Evolutionary conservation across 1,140 invertebrate species (phyloP).

Genomic region (Ridgeia piscesae): DNA sequence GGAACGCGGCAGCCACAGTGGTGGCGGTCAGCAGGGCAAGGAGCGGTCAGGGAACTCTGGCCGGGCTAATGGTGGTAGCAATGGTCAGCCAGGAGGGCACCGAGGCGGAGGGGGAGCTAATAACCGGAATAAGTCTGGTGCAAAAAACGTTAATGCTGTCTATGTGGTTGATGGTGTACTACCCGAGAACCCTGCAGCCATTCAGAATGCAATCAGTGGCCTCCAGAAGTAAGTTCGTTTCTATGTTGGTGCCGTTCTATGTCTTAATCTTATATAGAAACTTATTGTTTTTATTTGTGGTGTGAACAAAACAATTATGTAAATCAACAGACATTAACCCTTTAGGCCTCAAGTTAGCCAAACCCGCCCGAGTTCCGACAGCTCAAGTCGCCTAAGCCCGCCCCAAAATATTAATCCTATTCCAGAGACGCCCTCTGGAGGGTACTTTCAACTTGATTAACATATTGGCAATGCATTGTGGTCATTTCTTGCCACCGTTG

Average conservation of each 20-base stretch:
- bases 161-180: conserved; percentile 67
- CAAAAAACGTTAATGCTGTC: conserved; percentile 56
- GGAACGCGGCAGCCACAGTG: not conserved
- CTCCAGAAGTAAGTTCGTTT: conserved; percentile 17
- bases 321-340: too few species aligned
- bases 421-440: too few species aligned
- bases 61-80: not conserved
- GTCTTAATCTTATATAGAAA: not conserved
- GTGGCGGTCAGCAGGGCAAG: not conserved
- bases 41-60: conserved; percentile 10
- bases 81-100: not conserved
- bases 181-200: conserved; percentile 62
- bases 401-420: too few species aligned
- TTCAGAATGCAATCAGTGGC: conserved; percentile 59
- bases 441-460: too few species aligned
- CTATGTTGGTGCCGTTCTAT: not conserved
- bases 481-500: too few species aligned
- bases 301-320: too few species aligned
- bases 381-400: too few species aligned
- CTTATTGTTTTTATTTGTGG: not conserved
- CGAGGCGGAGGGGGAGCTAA: conserved; percentile 21
- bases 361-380: too few species aligned
- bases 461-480: too few species aligned
- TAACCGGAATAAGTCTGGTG: conserved; percentile 31
- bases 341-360: too few species aligned